Base-by-base conservation (phyloP, 2,888 invertebrate genomes). In the Herminia tarsipennalis region DNA sequence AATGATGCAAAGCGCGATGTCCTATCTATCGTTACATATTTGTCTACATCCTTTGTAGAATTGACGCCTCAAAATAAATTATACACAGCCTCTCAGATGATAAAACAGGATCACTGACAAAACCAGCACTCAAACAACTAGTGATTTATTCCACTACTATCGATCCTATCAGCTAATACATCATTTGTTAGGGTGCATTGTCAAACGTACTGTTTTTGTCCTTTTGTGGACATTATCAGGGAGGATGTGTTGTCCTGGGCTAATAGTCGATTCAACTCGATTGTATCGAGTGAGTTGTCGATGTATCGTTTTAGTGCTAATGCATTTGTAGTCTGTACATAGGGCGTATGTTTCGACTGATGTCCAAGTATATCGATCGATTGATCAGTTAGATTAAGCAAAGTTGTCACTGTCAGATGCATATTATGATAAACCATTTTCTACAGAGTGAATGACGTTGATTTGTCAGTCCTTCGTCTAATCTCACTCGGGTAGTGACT, bases 121-220 rank as follows among this genome's bases (percentile, higher is more conserved):
- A 28, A 33, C 27, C 25, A 44, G 37, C 39, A 28, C 37, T 37
- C 22, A 20, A 27, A 27, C 13, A 28, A 12, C 21, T 40, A 40
- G 76, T 81, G 80, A 81, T 81, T 81, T 81, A 81, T 81, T 58
- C 67, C 64, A 56, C 46, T 59, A 56, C 57, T 65, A 69, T 70
- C 74, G 78, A 78, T 76, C 56, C 70, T 66, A 72, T 76, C 77
- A 50, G 29, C 56, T 64, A 65, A 81, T 82, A 77, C 74, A 75
- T 81, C 81, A 82, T 79, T 76, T 69, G 72, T 73, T 62, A 52
- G 69, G 55, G 56, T 57, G 63, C 67, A 70, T 65, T 70, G 68
- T 70, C 68, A 67, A 65, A 58, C 42, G 25, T 37, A 14, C 4
- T 25, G 27, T 57, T 73, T 73, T 74, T 78, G 73, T 70, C 63